Evolutionary conservation across 2,797 vertebrate genomes (phyloP).

Genomic region (Sebastes hopkinsi): DNA sequence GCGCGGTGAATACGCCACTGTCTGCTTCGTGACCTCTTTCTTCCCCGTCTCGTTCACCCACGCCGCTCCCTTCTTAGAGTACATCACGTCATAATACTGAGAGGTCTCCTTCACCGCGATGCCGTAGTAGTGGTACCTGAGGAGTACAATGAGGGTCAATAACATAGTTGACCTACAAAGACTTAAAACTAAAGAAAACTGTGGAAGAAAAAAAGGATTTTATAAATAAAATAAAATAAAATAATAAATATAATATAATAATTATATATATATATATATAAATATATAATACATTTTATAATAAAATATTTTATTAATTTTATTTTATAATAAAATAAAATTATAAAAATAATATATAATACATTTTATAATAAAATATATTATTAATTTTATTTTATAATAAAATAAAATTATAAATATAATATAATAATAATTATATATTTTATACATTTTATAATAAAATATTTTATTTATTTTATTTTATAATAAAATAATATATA

Average conservation of each 20-base stretch:
- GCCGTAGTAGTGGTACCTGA: slow-evolving; percentile 98
- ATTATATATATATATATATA: no score
- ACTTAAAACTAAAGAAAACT: background rate
- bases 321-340: background rate
- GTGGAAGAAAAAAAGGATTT: background rate
- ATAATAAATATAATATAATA: no score
- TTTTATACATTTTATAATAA: background rate
- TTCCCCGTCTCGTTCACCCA: slow-evolving; percentile 99
- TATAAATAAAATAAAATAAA: background rate
- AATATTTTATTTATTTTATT: no score
- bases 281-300: background rate
- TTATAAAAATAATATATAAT: no score
- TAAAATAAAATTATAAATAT: no score
- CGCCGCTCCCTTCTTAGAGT: slow-evolving; percentile 98
- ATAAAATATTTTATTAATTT: background rate
- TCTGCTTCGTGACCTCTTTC: slow-evolving; percentile 99
- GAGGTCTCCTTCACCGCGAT: slow-evolving; percentile 98
- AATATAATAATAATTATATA: no score
- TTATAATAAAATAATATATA: no score
- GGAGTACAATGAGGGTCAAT: background rate
- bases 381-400: no score
- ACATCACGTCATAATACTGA: slow-evolving; percentile 99
- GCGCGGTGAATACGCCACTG: slow-evolving; percentile 99
- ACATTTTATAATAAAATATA: background rate
- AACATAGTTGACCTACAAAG: background rate